Base-by-base conservation (phyloP, 1,140 invertebrate genomes). In the Epicauta chinensis region DNA sequence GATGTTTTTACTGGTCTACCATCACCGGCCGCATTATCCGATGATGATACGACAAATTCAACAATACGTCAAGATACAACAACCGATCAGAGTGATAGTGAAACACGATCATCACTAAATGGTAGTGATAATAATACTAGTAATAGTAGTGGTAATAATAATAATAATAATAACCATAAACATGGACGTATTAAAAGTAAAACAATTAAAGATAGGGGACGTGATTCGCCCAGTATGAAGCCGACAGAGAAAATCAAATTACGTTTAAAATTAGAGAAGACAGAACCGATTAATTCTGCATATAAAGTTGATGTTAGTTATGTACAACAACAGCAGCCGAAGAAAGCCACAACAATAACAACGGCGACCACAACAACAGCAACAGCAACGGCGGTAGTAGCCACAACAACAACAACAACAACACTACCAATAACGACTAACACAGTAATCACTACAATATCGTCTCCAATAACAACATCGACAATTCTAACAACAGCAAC, bases 231-330 rank as follows among this genome's bases (percentile, higher is more conserved):
- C 2, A 71, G 53, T 60, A 49, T 62, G 2, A 63, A 62, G 46
- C 69, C 77, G 39, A 79, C 80, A 35, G 89, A 92, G 61, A 90
- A 90, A 63, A 86, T 93, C 32, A 91, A 91, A 67, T 69, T 93
- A 12, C 75, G 88, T 47, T 69, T 93, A 3, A 92, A 93, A 61
- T 67, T 93, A 35, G 89, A 90, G 56, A 89, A 89, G 64, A 83
- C 79, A 14, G 89, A 91, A 65, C 86, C 86, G 1, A 78, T 86
- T 1, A 81, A 79, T 42, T 77, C 84, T 0, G 81, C 84, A 1
- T 89, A 90, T 66, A 89, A 89, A 70, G 85, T 89, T 10, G 87
- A 90, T 64, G 80, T 88, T 4, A 85, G 83, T 34, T 87, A 85
- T 65, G 76, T 82, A 1, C 80, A 81, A 60, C 74, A 75, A 13